Base-by-base conservation (phyloP, 2,797 vertebrate genomes). In the Mionectes olivaceus region DNA sequence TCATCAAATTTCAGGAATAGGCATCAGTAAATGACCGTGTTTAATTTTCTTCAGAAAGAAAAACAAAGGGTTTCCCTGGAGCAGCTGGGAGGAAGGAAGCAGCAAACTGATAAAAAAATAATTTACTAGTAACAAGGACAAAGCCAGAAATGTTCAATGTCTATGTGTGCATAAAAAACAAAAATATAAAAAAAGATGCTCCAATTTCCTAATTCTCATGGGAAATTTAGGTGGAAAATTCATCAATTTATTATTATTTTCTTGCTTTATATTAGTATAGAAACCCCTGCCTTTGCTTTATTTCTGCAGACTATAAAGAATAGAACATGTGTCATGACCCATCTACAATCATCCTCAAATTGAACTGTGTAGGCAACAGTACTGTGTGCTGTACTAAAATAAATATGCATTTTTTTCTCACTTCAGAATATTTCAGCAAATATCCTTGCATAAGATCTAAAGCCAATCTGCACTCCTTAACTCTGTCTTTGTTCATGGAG, bases 381-480 rank as follows among this genome's bases (percentile, higher is more conserved):
- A 63, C 27, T 49, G 13, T 44, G 19, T 35, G 56, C 14, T 73
- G 9, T 63, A 32, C n/a, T 67, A 46, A 78, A 74, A 73, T 67
- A 53, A 22, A 24, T 11, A 19, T 2, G 5, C 9, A 7, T 0
- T 1, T 32, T 35, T 35, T 75, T 89, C 33, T 56, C 56, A 27
- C 17, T 68, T 84, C 35, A 17, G 13, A 74, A 60, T 50, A 60
- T 44, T 87, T 53, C 23, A 63, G 27, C 35, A 87, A 79, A 71
- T 79, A 63, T 41, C 23, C 1, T 3, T 55, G 28, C 24, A 43
- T 30, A 55, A 63, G 7, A 35, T 68, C 23, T 68, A 63, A 80
- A 64, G 13, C 32, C 41, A 86, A 5, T 17, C 80, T n/a, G 28
- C 10, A 24, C 9, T 61, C 43, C 37, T 50, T 69, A 49, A 46